phyloP scores from a whole-genome alignment of 2,888 invertebrate genomes.

The Amiota mariae region DNA sequence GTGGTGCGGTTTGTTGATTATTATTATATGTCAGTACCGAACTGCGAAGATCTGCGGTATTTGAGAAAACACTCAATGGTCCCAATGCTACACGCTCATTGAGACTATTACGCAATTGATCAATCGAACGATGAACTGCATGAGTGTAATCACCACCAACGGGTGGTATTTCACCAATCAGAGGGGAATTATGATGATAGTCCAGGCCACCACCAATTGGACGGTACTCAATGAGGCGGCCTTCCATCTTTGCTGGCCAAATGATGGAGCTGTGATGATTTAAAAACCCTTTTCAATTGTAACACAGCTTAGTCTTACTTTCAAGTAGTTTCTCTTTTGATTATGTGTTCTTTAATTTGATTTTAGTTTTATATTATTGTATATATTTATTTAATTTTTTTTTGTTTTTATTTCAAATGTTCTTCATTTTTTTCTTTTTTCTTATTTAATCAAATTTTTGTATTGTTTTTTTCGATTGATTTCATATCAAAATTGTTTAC shows the following conservation, averaged over 20 bases:
- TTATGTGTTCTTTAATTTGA: background rate
- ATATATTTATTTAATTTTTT: slow-evolving; percentile 28
- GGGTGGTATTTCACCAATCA: slow-evolving; percentile 80
- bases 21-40: slow-evolving; percentile 72
- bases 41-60: slow-evolving; percentile 69
- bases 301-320: background rate
- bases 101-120: slow-evolving; percentile 77
- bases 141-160: slow-evolving; percentile 77
- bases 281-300: too few relatives aligned
- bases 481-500: background rate
- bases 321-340: background rate
- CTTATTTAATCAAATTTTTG: background rate
- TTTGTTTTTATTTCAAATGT: background rate
- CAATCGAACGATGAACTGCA: slow-evolving; percentile 80
- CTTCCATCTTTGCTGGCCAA: slow-evolving; percentile 73
- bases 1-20: slow-evolving; percentile 75
- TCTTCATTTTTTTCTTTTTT: slow-evolving; percentile 6
- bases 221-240: slow-evolving; percentile 76
- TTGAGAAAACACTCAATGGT: slow-evolving; percentile 74
- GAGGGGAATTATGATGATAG: slow-evolving; percentile 79
- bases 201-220: slow-evolving; percentile 78
- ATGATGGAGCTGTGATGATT: too few relatives aligned
- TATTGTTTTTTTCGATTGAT: background rate
- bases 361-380: too few relatives aligned
- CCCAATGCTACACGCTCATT: slow-evolving; percentile 77